Conservation (phyloP, 2,797 vertebrate species). For the Sebastes elongatus region DNA sequence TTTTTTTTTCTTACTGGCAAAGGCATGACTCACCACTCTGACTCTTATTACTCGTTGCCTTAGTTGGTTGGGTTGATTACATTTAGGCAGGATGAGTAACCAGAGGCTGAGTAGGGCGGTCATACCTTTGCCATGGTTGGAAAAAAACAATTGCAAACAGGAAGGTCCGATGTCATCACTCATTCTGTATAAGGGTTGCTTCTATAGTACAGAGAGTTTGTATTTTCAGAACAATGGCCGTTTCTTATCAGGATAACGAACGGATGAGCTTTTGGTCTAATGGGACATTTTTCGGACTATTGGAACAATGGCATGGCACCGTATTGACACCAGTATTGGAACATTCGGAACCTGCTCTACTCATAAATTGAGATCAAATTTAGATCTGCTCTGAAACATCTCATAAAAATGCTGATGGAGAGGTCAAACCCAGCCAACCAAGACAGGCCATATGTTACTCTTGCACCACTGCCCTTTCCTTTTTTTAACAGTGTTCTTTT, state of each 20-base stretch:
- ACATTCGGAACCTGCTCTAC: not conserved
- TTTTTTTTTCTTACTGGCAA: not conserved
- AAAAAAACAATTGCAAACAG: not conserved
- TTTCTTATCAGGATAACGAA: too few species aligned
- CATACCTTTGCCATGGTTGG: not conserved
- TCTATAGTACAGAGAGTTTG: not conserved
- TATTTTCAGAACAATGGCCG: not conserved
- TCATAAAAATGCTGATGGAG: not conserved
- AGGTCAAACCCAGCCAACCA: slow-evolving; percentile 21
- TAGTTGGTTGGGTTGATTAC: not conserved
- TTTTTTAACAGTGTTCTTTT: slow-evolving; percentile 32
- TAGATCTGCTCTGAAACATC: slow-evolving; percentile 1
- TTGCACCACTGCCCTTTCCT: slow-evolving; percentile 19
- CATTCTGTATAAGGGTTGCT: not conserved
- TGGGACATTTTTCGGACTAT: too few species aligned
- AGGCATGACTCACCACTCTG: not conserved
- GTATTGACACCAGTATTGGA: not conserved
- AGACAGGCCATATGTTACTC: slow-evolving; percentile 37
- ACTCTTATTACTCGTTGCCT: not conserved
- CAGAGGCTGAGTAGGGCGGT: too few species aligned
- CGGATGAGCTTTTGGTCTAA: too few species aligned
- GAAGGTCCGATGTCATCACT: not conserved
- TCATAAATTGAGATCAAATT: not conserved
- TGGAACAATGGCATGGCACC: not conserved
- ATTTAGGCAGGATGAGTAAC: not conserved